These are phyloP conservation scores for Dioctria linearis DNA, from an alignment of 2,888 invertebrate genomes.

Conservation along the genomic window DNA sequence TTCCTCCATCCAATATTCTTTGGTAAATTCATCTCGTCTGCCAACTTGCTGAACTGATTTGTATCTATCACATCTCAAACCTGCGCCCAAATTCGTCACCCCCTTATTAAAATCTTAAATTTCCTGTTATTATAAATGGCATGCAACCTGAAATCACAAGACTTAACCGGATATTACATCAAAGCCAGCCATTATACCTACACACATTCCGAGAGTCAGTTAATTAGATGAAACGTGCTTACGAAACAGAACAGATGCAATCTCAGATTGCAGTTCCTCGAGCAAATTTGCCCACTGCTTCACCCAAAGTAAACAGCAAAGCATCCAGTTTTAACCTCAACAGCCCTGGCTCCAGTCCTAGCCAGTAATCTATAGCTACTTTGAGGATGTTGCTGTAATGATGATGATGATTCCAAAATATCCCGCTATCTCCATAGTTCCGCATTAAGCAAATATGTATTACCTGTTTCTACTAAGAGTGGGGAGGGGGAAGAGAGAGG, in stretches of 20 bases:
- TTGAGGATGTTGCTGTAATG: background rate
- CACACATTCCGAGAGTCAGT: background rate
- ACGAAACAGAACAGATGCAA: conserved; percentile 40
- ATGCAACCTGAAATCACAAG: background rate
- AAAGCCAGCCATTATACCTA: background rate
- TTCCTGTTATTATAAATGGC: background rate
- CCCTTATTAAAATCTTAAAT: background rate
- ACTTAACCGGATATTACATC: background rate
- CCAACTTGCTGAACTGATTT: no score
- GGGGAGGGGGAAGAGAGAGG: conserved; percentile 5
- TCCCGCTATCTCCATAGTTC: conserved; percentile 44
- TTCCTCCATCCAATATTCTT: no score
- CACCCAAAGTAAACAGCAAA: conserved; percentile 3
- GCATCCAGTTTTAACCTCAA: background rate
- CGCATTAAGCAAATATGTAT: conserved; percentile 45
- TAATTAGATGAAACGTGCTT: conserved; percentile 44
- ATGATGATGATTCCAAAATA: conserved; percentile 46
- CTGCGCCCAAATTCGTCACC: no score
- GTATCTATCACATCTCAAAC: no score
- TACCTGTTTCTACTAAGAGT: conserved; percentile 3
- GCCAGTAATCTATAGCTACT: conserved; percentile 27
- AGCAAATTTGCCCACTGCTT: conserved; percentile 2
- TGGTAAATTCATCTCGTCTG: no score
- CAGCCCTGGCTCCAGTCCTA: background rate
- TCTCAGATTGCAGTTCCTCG: conserved; percentile 1